Evolutionary conservation across 2,797 vertebrate genomes (phyloP), one percentile per base, ranked within the genome.

Genomic region (Scomberomorus guttatus): DNA sequence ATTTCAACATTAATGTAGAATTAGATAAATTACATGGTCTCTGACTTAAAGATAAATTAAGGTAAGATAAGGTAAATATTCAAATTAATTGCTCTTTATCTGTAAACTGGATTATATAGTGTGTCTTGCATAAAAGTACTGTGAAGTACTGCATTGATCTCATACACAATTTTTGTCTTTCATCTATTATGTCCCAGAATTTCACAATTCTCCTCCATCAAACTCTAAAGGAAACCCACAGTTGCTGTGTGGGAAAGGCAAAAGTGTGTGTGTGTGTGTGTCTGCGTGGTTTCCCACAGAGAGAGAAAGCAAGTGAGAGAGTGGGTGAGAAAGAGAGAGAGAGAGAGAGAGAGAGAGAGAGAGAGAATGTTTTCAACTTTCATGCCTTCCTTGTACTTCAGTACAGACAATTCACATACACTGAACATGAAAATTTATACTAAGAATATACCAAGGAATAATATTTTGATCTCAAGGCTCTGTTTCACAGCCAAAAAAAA

Each of bases 391-490:
- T 58, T 78, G 59, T 60, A 62, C 56, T 83, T 72, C 56, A 82
- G 42, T 65, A n/a, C 48, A 61, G 55, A 72, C 25, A 59, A 52
- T 58, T 80, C 73, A 46, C 55, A 63, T 51, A 63, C 60, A 39
- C n/a, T 8, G 10, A 60, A 61, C 67, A 59, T 56, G 56, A 73
- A 73, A 56, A 66, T 39, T 27, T 42, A 66, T 50, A 69, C 66
- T 42, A 37, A 39, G 61, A 66, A 66, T 75, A 57, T 27, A 44
- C 66, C 1, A 81, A 75, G 77, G 68, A 72, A 79, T 24, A 39
- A 65, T 66, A 61, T 56, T 82, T 78, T 54, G 46, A 71, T 79
- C 64, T 73, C 29, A 60, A 50, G 42, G 44, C 58, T 81, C 46
- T 58, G 60, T 84, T 84, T 52, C 0, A 1, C 1, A 70, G 48